A percentile compares a stretch with the other conserved stretches of the same genome.
Conservation (phyloP, 1,140 invertebrate species). For the Drosophila fuyamai region DNA sequence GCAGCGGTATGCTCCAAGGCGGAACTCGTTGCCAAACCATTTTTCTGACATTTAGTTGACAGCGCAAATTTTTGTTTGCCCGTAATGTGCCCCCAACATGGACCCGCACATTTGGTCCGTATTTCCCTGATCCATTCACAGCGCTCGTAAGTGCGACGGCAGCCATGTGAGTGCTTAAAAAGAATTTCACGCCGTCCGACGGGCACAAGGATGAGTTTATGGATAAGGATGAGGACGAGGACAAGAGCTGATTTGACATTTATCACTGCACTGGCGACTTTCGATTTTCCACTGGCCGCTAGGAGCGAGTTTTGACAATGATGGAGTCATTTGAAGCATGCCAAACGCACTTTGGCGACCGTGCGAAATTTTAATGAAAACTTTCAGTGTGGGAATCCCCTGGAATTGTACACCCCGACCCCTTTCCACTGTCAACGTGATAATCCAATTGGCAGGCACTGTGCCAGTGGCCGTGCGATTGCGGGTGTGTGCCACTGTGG, state of each 20-base stretch:
- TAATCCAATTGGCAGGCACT: constrained; percentile 74
- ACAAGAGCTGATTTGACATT: constrained; percentile 73
- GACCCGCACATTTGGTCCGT: constrained; percentile 42
- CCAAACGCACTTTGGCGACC: constrained; percentile 37
- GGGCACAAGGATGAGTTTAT: constrained; percentile 6
- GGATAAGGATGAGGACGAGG: constrained; percentile 1
- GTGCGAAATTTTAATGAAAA: constrained; percentile 73
- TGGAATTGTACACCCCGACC: constrained; percentile 1
- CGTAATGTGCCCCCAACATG: constrained; percentile 69
- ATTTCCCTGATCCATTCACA: constrained; percentile 36
- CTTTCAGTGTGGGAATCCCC: constrained; percentile 19
- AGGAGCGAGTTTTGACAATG: constrained; percentile 53
- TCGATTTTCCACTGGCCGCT: constrained; percentile 39
- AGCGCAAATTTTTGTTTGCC: constrained; percentile 81
- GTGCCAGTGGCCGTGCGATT: constrained; percentile 12
- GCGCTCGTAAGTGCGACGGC: constrained; percentile 22
- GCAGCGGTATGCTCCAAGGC: constrained; percentile 24
- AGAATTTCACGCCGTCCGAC: constrained; percentile 61
- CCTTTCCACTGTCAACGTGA: constrained; percentile 42
- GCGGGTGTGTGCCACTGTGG: constrained; percentile 13
- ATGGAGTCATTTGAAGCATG: constrained; percentile 70
- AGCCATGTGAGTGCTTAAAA: constrained; percentile 73
- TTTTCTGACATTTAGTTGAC: constrained; percentile 83
- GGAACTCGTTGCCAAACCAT: constrained; percentile 60
- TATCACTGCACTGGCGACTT: constrained; percentile 72